Evolutionary conservation across 2,888 invertebrate species (phyloP).

Genomic region (Ganaspis brasiliensis): DNA sequence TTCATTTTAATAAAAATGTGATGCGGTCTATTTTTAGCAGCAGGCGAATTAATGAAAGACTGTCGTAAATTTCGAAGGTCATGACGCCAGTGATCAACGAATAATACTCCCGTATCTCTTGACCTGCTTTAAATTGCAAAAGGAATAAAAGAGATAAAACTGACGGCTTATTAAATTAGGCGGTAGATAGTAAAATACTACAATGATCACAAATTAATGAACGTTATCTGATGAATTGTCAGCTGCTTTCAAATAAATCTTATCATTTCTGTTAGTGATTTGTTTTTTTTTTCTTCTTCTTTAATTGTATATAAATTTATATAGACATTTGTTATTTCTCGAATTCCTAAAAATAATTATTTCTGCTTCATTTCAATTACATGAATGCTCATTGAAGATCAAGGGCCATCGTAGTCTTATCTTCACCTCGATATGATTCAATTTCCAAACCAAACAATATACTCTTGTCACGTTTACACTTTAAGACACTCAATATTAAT

Average conservation of each 20-base stretch:
- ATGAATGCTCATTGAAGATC: constrained; percentile 41
- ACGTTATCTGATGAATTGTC: background rate
- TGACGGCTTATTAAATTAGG: constrained; percentile 8
- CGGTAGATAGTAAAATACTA: constrained; percentile 2
- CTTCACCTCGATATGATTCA: background rate
- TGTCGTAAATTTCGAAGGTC: constrained; percentile 25
- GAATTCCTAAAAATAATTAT: constrained; percentile 50
- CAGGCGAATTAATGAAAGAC: background rate
- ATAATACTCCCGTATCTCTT: constrained; percentile 31
- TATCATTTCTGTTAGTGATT: background rate
- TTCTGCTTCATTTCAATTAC: constrained; percentile 27
- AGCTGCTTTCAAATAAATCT: background rate
- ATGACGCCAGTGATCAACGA: constrained; percentile 18
- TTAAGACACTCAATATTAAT: no score
- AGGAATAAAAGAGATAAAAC: constrained; percentile 12
- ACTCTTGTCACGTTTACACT: background rate
- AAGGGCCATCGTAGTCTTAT: constrained; percentile 8
- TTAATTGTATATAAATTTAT: background rate
- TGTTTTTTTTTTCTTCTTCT: background rate
- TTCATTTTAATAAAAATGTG: no score
- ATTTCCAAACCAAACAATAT: background rate
- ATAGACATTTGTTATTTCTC: background rate
- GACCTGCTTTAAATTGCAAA: constrained; percentile 39
- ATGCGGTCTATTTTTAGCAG: background rate
- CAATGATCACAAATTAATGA: constrained; percentile 5